phyloP scores from a whole-genome alignment of 1,140 invertebrate genomes.

The Neuroterus valhalla region DNA sequence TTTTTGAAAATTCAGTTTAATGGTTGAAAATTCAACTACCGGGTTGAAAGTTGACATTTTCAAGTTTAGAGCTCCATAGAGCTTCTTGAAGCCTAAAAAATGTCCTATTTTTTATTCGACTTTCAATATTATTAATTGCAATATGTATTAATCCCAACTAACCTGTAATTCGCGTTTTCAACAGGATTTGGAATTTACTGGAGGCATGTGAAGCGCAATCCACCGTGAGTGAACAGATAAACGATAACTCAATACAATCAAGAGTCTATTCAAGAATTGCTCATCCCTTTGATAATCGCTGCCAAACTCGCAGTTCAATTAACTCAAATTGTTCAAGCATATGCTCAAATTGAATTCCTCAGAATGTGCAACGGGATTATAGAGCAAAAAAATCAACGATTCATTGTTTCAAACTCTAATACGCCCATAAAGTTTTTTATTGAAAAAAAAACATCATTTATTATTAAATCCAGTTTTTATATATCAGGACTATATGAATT shows the following conservation, averaged over 20 bases:
- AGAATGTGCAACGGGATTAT: background rate
- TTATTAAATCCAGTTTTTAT: too few relatives aligned
- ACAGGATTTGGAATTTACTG: background rate
- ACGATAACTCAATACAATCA: slow-evolving; percentile 25
- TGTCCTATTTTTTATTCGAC: too few relatives aligned
- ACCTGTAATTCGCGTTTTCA: slow-evolving; percentile 3
- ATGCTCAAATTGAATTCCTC: background rate
- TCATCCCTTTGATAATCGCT: background rate
- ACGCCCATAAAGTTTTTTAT: too few relatives aligned
- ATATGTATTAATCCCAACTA: background rate
- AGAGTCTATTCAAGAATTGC: slow-evolving; percentile 27
- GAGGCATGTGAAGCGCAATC: slow-evolving; percentile 27
- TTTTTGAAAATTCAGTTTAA: too few relatives aligned
- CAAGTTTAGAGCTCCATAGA: too few relatives aligned
- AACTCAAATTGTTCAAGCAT: background rate
- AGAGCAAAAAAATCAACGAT: background rate
- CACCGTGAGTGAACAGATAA: slow-evolving; percentile 53
- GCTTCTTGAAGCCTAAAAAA: too few relatives aligned
- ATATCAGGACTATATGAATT: too few relatives aligned
- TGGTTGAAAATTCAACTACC: too few relatives aligned
- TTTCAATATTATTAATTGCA: too few relatives aligned
- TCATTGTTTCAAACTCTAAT: too few relatives aligned
- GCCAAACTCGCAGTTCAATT: slow-evolving; percentile 7
- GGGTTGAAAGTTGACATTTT: too few relatives aligned
- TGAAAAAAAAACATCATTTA: too few relatives aligned